Conservation (phyloP, 1,140 invertebrate genomes). For the Temnothorax nylanderi region DNA sequence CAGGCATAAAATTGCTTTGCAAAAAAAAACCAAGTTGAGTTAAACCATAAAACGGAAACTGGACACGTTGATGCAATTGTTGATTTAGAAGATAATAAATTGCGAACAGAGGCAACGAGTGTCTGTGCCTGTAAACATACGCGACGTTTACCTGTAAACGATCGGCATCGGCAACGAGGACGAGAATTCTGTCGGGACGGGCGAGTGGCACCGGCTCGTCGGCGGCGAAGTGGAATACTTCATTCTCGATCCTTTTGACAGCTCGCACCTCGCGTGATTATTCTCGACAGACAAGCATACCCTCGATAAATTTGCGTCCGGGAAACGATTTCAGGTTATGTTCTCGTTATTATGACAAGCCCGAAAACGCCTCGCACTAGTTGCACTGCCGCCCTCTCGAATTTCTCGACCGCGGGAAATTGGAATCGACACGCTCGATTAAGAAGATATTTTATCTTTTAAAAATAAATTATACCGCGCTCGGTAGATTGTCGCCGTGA, state of each 20-base stretch:
- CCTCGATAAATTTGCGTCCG: neutral
- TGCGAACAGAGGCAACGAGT: neutral
- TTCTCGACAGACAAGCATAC: neutral
- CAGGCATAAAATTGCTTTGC: too few relatives aligned
- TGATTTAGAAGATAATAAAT: neutral
- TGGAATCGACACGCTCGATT: neutral
- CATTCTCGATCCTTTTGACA: conserved; percentile 83
- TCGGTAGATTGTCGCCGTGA: neutral
- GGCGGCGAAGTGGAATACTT: conserved; percentile 89
- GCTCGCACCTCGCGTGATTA: neutral
- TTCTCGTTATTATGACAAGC: conserved; percentile 13
- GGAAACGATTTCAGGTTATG: conserved; percentile 3
- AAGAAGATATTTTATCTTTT: neutral
- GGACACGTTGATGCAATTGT: neutral
- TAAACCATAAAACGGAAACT: too few relatives aligned
- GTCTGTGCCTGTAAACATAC: neutral
- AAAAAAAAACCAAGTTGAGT: too few relatives aligned
- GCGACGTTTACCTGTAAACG: conserved; percentile 83
- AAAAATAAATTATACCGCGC: neutral
- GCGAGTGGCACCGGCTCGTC: conserved; percentile 83
- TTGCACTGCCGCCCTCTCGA: neutral
- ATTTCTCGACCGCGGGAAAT: neutral
- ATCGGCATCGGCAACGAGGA: conserved; percentile 84
- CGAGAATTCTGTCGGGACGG: conserved; percentile 79
- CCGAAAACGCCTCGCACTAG: neutral